Evolutionary conservation across 23 tunicate species (phyloP), one percentile per base, ranked within the genome.

Genomic region (Oikopleura albicans): DNA sequence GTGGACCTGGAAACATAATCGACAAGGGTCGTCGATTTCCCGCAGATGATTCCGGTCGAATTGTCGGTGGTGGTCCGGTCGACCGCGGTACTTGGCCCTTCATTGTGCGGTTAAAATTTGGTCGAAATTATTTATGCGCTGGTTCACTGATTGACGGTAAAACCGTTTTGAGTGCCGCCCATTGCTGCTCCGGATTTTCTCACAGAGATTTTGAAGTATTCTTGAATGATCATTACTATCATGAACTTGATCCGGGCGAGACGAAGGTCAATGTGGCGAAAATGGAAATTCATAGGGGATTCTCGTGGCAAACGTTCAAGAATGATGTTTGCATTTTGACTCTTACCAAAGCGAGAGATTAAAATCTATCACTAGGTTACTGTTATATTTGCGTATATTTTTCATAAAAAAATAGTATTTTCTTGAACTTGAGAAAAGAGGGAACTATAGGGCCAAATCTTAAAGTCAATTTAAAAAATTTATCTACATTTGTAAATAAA

Each of bases 321-420:
- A 71, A 71, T 37, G 79, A 71, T 37, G 37, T 71, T 71, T 71
- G 79, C 79, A 4, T 71, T 37, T 29, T 71, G 37, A 71, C 79
- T 71, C 37, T 71, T n/a, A n/a, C n/a, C n/a, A n/a, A n/a, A n/a
- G n/a, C n/a, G n/a, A n/a, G n/a, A n/a, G n/a, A n/a, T n/a, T n/a
- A n/a, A n/a, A n/a, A n/a, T n/a, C n/a, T n/a, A n/a, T n/a, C n/a
- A n/a, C n/a, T n/a, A n/a, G n/a, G n/a, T n/a, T n/a, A n/a, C n/a
- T n/a, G n/a, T n/a, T n/a, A n/a, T n/a, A n/a, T n/a, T n/a, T n/a
- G n/a, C n/a, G n/a, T n/a, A n/a, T n/a, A n/a, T n/a, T n/a, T n/a
- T n/a, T n/a, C n/a, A n/a, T n/a, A n/a, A n/a, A n/a, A n/a, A n/a
- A n/a, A n/a, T n/a, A n/a, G n/a, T n/a, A n/a, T n/a, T n/a, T n/a